Base-by-base conservation (phyloP, 2,888 invertebrate species). In the Strigamia transsilvanica region DNA sequence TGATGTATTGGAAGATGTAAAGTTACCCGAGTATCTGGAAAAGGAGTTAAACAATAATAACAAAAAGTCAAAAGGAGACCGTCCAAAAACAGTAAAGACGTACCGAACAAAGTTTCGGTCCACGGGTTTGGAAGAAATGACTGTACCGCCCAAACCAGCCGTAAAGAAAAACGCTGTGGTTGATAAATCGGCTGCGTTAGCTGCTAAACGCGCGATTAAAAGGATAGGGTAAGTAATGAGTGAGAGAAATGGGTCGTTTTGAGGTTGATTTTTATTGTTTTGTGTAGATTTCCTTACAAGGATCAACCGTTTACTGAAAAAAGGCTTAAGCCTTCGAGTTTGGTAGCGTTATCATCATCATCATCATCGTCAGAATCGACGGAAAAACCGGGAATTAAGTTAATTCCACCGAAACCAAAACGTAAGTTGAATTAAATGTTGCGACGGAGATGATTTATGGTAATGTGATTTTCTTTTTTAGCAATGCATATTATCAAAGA, bases 71-170 rank as follows among this genome's bases (percentile, higher is more conserved):
- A 85, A 85, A 13, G 56, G 82, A 21, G 86, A 86, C 9, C 90
- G 96, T 86, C 93, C 95, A 5, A 95, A 95, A 89, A 97, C 97
- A 56, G 97, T 96, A 0, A 97, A 97, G 91, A 94, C 94, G 18
- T 95, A 93, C 87, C 93, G 95, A 88, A 94, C 95, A 0, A 96
- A 95, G 89, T 96, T 97, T 90, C 92, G 97, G 85, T 95, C 95
- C 80, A 96, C 96, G 86, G 97, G 82, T 77, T 88, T 97, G 82
- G 94, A 94, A 87, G 96, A 96, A 88, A 95, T 85, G 80, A 85
- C 85, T 34, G 85, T 85, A 15, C 84, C 85, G 2, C 93, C 94
- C 3, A 83, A 82, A 82, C 82, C 83, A 21, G 21, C 51, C 0
- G 85, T 85, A 7, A 81, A 82, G 38, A 82, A 83, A 34, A 56